Conservation (phyloP, 1,140 invertebrate species). For the Orussus abietinus region DNA sequence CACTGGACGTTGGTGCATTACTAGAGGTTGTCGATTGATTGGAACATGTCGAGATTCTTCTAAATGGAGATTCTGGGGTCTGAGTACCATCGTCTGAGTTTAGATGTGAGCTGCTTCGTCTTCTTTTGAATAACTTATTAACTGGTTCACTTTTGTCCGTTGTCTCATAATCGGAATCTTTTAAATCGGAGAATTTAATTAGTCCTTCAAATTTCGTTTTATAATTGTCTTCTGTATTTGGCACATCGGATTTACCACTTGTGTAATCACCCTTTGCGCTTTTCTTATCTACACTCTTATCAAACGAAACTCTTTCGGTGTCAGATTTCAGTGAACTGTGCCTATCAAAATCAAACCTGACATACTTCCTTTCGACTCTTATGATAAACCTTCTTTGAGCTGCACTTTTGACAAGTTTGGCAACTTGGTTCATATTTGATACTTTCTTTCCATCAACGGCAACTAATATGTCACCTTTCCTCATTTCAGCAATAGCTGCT, state of each 20-base stretch:
- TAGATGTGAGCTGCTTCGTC: conserved; percentile 35
- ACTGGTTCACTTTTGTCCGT: conserved; percentile 20
- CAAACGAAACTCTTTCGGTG: conserved; percentile 4
- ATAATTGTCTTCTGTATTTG: background rate
- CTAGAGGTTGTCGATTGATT: conserved; percentile 37
- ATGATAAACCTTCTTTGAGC: conserved; percentile 48
- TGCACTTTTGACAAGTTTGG: conserved; percentile 60
- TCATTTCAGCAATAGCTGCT: conserved; percentile 71
- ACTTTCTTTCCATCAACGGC: conserved; percentile 78
- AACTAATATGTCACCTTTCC: conserved; percentile 73
- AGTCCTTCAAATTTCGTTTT: conserved; percentile 34
- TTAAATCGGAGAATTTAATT: conserved; percentile 46
- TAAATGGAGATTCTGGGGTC: conserved; percentile 33
- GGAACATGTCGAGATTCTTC: conserved; percentile 41
- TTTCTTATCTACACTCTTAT: background rate
- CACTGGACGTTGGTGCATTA: conserved; percentile 24
- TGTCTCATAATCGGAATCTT: conserved; percentile 33
- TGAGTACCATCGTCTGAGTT: conserved; percentile 28
- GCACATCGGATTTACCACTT: background rate
- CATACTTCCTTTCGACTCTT: conserved; percentile 58
- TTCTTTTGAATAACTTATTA: conserved; percentile 38
- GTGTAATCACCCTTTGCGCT: too few species aligned
- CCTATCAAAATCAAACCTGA: conserved; percentile 29
- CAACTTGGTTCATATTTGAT: conserved; percentile 68
- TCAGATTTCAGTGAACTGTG: conserved; percentile 24